A percentile compares a stretch with the other conserved stretches of the same genome.
Evolutionary conservation across 2,797 vertebrate species (phyloP).

Genomic region (Pantherophis alleghaniensis): DNA sequence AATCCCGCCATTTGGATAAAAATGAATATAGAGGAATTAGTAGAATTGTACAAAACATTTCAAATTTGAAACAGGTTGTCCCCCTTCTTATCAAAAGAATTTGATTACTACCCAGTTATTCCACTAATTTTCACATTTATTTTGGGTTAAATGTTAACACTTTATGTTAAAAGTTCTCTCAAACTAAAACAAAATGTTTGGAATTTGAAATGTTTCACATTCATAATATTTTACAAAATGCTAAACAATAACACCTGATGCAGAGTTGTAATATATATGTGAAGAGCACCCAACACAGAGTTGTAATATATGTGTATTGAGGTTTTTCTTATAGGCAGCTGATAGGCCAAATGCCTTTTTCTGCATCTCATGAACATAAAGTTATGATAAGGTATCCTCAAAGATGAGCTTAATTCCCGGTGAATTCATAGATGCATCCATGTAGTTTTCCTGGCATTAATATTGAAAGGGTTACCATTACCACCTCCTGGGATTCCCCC

Average conservation of each 20-base stretch:
- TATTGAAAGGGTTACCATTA: background rate
- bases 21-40: background rate
- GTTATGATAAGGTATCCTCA: background rate
- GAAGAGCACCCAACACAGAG: background rate
- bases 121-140: background rate
- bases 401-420: background rate
- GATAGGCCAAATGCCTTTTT: background rate
- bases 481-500: background rate
- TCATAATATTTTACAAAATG: background rate
- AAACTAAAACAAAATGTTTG: background rate
- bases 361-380: background rate
- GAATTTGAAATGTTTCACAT: background rate
- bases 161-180: background rate
- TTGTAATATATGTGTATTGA: background rate
- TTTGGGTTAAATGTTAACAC: background rate
- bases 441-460: background rate
- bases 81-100: background rate
- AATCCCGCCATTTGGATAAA: background rate
- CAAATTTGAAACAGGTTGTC: background rate
- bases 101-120: background rate
- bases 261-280: background rate
- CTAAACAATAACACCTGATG: background rate
- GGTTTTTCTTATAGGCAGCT: background rate
- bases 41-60: background rate
- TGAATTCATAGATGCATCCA: background rate